Evolutionary conservation across 2,888 invertebrate species (phyloP).

Genomic region (Spilarctia lutea): DNA sequence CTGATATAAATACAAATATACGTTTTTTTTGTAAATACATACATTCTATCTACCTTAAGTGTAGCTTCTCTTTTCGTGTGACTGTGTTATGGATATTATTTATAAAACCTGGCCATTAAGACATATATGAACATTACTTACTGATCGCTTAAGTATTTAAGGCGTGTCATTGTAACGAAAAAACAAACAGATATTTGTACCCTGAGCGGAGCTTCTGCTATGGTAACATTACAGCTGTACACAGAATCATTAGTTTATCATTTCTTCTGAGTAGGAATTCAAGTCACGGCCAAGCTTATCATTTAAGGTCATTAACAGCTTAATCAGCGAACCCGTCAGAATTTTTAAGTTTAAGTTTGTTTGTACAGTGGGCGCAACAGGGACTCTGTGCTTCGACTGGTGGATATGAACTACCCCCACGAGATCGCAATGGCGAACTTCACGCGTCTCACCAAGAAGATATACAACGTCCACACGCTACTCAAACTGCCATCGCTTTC

Average conservation of each 20-base stretch:
- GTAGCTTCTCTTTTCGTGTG: background rate
- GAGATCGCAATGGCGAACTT: slow-evolving; percentile 77
- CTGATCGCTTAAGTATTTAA: background rate
- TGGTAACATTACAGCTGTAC: too few relatives aligned
- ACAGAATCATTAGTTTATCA: too few relatives aligned
- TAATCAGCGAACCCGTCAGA: too few relatives aligned
- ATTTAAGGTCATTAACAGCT: too few relatives aligned
- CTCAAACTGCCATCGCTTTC: slow-evolving; percentile 52
- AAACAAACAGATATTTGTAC: background rate
- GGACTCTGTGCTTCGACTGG: slow-evolving; percentile 71
- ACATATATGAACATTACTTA: background rate
- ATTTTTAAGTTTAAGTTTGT: background rate
- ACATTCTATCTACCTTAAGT: background rate
- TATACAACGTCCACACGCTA: slow-evolving; percentile 70
- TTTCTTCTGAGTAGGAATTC: too few relatives aligned
- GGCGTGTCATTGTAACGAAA: background rate
- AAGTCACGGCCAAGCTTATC: too few relatives aligned
- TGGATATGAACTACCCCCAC: slow-evolving; percentile 73
- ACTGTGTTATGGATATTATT: background rate
- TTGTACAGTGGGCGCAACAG: slow-evolving; percentile 67
- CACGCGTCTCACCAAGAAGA: slow-evolving; percentile 77
- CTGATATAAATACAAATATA: too few relatives aligned
- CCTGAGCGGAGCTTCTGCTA: too few relatives aligned
- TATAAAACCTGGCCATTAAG: background rate
- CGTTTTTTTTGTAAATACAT: too few relatives aligned